Conservation (phyloP, 2,797 vertebrate genomes). For the Micropoecilia bifurca region DNA sequence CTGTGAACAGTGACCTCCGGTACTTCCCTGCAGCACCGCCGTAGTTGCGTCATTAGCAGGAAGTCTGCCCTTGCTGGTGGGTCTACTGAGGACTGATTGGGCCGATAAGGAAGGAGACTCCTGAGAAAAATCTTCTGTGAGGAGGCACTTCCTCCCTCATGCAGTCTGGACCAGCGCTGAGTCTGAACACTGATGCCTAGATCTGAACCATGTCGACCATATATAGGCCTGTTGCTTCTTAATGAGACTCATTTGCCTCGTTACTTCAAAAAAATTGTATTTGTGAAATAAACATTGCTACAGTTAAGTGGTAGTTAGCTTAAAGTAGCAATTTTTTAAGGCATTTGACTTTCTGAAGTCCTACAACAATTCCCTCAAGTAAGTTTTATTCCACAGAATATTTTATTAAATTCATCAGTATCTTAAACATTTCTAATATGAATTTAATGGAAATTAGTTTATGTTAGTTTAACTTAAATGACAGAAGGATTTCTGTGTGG, state of each 20-base stretch:
- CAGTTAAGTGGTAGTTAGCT: slow-evolving; percentile 50
- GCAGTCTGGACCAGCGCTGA: slow-evolving; percentile 27
- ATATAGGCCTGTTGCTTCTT: slow-evolving; percentile 9
- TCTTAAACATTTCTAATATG: neutral
- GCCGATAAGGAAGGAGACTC: slow-evolving; percentile 57
- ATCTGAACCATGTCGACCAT: neutral
- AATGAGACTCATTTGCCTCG: slow-evolving; percentile 10
- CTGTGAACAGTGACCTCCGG: slow-evolving; percentile 40
- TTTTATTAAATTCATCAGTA: neutral
- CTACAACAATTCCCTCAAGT: neutral
- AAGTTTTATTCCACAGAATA: neutral
- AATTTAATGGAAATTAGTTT: neutral
- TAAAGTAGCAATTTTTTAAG: neutral
- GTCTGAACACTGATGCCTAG: slow-evolving; percentile 5
- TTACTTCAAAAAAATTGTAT: neutral
- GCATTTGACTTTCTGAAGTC: neutral
- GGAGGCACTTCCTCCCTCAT: slow-evolving; percentile 49
- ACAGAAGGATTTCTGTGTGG: slow-evolving; percentile 44
- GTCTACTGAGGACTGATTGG: slow-evolving; percentile 42
- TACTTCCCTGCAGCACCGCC: slow-evolving; percentile 46
- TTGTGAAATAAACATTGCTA: slow-evolving; percentile 40
- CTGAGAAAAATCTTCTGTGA: slow-evolving; percentile 34
- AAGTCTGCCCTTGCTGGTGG: slow-evolving; percentile 54
- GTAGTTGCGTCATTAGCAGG: slow-evolving; percentile 51
- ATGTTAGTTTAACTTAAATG: neutral